phyloP scores from a whole-genome alignment of 2,797 vertebrate species.

The Hylomyscus alleni region DNA sequence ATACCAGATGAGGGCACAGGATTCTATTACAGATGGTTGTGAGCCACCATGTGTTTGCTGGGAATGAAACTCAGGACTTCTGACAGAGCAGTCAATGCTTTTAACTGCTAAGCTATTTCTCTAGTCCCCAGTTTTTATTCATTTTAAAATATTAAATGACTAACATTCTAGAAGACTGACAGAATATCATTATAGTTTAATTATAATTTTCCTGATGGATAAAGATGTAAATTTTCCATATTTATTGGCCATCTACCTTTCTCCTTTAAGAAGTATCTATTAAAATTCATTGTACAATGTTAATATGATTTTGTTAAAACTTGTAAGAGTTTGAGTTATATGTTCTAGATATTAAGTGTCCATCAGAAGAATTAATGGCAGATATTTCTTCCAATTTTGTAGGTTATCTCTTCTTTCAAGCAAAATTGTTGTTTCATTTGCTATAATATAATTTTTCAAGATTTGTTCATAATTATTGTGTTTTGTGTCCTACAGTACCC shows the following conservation, averaged over 20 bases:
- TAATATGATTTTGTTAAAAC: background rate
- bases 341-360: background rate
- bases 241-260: background rate
- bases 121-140: no score
- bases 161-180: background rate
- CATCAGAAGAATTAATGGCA: background rate
- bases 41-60: no score
- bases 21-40: no score
- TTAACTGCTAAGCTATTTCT: no score
- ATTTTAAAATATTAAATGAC: background rate
- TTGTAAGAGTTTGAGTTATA: background rate
- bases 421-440: background rate
- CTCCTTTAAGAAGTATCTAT: background rate
- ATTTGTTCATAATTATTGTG: background rate
- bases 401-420: background rate
- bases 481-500: background rate
- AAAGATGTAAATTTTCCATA: background rate
- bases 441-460: background rate
- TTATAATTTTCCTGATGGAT: background rate
- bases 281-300: background rate
- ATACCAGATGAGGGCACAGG: no score
- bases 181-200: background rate
- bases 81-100: no score
- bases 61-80: no score
- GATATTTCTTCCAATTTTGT: background rate